These are phyloP conservation scores for Phoronis australis DNA, from an alignment of 2,888 invertebrate species.

Conservation along the genomic window DNA sequence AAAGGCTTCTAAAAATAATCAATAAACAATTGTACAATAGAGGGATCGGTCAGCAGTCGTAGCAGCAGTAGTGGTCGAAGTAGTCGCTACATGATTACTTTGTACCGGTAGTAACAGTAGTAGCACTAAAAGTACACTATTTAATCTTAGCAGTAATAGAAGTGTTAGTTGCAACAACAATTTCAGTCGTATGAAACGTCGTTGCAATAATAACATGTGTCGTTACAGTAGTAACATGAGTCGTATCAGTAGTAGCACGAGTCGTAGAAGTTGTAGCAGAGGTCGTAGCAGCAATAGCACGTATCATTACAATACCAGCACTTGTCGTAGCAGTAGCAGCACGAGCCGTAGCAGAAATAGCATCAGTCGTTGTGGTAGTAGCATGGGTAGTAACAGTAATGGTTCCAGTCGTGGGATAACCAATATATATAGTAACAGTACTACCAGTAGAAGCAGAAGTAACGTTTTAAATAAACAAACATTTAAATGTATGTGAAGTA, in stretches of 20 bases:
- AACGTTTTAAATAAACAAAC: too few relatives aligned
- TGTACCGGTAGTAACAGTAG: too few relatives aligned
- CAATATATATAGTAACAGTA: neutral
- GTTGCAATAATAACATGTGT: neutral
- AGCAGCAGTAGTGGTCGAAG: too few relatives aligned
- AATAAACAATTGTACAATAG: too few relatives aligned
- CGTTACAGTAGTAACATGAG: neutral
- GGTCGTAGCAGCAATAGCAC: constrained; percentile 4
- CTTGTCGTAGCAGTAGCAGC: constrained; percentile 2
- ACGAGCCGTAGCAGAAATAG: constrained; percentile 4
- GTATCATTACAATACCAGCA: neutral
- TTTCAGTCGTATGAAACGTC: too few relatives aligned
- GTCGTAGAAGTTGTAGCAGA: neutral
- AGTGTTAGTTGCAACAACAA: too few relatives aligned
- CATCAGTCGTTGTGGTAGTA: constrained; percentile 1
- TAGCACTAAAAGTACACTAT: too few relatives aligned
- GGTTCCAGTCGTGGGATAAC: neutral
- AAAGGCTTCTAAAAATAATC: too few relatives aligned
- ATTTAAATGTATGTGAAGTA: too few relatives aligned
- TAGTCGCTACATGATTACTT: too few relatives aligned
- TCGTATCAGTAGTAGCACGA: neutral
- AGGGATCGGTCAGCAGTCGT: too few relatives aligned
- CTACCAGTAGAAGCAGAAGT: neutral
- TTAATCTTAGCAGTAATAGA: too few relatives aligned
- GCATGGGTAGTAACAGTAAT: neutral